phyloP scores from a whole-genome alignment of 2,113 vertebrate genomes.

The Columba livia region DNA sequence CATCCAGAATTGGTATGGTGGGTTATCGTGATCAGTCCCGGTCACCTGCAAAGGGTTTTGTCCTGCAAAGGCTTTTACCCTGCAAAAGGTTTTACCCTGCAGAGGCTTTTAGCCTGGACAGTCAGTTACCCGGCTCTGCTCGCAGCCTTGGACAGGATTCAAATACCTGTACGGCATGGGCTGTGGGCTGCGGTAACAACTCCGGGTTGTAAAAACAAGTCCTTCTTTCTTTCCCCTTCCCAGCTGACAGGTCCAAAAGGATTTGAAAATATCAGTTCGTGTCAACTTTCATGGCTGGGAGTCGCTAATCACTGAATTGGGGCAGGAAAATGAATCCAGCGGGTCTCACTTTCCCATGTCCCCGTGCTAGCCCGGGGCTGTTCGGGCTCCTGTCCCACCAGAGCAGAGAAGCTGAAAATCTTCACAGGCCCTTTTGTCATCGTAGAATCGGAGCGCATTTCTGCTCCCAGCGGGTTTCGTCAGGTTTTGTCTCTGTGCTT shows the following conservation, averaged over 20 bases:
- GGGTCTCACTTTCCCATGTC: neutral
- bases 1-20: rapidly evolving
- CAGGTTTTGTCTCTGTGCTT: neutral
- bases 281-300: neutral
- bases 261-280: neutral
- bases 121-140: neutral
- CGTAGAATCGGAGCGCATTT: neutral
- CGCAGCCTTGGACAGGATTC: neutral
- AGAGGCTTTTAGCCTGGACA: too few relatives aligned
- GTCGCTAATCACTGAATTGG: neutral
- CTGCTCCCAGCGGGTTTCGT: slow-evolving; percentile 2
- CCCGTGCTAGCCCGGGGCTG: neutral
- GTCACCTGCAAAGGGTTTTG: neutral
- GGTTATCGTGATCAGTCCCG: neutral
- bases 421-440: slow-evolving; percentile 21
- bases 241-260: neutral
- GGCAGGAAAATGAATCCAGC: neutral
- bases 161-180: neutral
- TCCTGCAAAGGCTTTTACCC: neutral
- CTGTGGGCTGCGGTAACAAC: neutral
- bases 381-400: neutral
- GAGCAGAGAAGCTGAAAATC: neutral
- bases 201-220: neutral
- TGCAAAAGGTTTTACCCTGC: too few relatives aligned
- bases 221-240: neutral